Percentiles rank a stretch among this genome's conserved stretches.
phyloP scores from a whole-genome alignment of 2,888 invertebrate genomes.

The Ormyrus pomaceus region DNA sequence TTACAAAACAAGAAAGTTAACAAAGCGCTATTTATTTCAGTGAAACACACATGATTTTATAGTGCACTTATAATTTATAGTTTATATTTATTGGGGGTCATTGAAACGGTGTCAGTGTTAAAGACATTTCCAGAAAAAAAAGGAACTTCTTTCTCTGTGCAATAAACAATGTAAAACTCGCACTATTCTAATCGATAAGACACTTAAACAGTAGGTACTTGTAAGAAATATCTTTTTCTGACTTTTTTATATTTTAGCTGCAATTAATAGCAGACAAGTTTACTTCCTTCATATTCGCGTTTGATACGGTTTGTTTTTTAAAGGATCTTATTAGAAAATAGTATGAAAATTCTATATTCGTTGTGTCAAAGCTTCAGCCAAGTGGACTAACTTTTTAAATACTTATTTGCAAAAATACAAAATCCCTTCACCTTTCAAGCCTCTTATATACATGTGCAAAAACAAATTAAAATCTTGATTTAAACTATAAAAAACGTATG shows the following conservation, averaged over 20 bases:
- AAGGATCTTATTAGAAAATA: no score
- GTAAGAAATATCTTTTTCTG: slow-evolving; percentile 1
- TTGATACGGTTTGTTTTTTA: no score
- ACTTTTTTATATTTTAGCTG: not conserved
- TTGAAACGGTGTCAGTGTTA: slow-evolving; percentile 49
- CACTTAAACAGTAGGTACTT: slow-evolving; percentile 24
- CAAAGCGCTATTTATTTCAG: slow-evolving; percentile 3
- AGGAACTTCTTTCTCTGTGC: slow-evolving; percentile 36
- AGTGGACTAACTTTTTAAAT: no score
- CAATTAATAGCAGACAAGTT: slow-evolving; percentile 13
- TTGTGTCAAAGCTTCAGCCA: no score
- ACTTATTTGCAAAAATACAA: no score
- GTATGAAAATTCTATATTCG: no score
- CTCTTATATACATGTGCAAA: no score
- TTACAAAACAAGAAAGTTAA: slow-evolving; percentile 8
- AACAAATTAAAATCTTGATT: no score
- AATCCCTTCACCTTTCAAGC: no score
- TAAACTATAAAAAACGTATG: no score
- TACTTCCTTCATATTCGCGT: slow-evolving; percentile 11
- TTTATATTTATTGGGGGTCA: slow-evolving; percentile 25
- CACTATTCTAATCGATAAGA: slow-evolving; percentile 13
- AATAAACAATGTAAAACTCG: slow-evolving; percentile 35
- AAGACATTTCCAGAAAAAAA: slow-evolving; percentile 47
- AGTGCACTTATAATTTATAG: slow-evolving; percentile 26
- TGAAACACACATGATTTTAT: not conserved